phyloP scores from a whole-genome alignment of 2,888 invertebrate species.

The Chouioia cunea region DNA sequence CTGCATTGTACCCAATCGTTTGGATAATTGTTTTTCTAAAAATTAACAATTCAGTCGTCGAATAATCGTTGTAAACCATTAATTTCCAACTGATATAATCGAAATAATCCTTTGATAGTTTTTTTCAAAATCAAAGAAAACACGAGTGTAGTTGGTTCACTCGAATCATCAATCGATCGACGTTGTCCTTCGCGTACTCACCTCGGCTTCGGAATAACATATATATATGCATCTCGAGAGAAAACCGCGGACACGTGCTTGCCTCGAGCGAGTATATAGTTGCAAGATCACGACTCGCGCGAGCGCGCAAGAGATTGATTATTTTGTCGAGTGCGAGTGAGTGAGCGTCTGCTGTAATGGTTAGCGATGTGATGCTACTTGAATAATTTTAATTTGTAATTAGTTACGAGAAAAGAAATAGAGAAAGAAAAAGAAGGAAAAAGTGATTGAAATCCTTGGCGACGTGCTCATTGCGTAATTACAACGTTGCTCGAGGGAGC shows the following conservation, averaged over 20 bases:
- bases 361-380: neutral
- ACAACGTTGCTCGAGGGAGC: constrained; percentile 10
- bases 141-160: too few species aligned
- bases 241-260: constrained; percentile 5
- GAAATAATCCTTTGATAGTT: too few species aligned
- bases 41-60: too few species aligned
- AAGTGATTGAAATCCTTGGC: neutral
- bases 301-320: constrained; percentile 26
- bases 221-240: neutral
- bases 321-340: constrained; percentile 22
- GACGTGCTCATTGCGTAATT: constrained; percentile 1
- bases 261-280: neutral
- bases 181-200: neutral
- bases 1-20: too few species aligned
- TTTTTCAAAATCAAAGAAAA: too few species aligned
- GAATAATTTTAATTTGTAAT: constrained; percentile 1
- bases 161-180: too few species aligned
- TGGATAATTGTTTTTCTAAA: too few species aligned
- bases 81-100: too few species aligned
- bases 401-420: constrained; percentile 1
- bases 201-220: too few species aligned
- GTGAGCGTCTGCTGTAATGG: constrained; percentile 16
- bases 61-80: too few species aligned
- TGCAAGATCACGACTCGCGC: constrained; percentile 7
- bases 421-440: constrained; percentile 3